Evolutionary conservation across 2,113 vertebrate species (phyloP).

Genomic region (Crotalus viridis): DNA sequence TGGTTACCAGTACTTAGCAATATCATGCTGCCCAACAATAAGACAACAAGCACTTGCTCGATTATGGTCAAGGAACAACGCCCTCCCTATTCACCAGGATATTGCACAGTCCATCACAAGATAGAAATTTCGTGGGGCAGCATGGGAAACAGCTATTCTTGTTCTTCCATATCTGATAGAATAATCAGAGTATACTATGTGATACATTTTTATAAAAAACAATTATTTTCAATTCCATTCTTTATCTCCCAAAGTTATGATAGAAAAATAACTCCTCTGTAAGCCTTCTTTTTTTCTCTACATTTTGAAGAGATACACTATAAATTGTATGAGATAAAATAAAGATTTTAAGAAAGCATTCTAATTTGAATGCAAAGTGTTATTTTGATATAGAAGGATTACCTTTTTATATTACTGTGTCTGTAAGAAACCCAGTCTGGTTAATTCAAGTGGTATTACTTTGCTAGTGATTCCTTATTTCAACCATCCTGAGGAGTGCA

Average conservation of each 20-base stretch:
- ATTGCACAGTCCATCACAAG: too few relatives aligned
- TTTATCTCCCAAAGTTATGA: slow-evolving; percentile 31
- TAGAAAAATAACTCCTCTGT: slow-evolving; percentile 32
- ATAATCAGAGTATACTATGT: slow-evolving; percentile 26
- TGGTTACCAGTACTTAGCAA: too few relatives aligned
- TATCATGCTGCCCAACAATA: too few relatives aligned
- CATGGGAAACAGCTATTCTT: too few relatives aligned
- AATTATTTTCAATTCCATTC: neutral
- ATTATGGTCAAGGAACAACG: too few relatives aligned
- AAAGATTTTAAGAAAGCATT: slow-evolving; percentile 26
- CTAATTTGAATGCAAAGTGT: slow-evolving; percentile 56
- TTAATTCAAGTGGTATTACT: neutral
- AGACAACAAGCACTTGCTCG: too few relatives aligned
- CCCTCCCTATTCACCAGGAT: too few relatives aligned
- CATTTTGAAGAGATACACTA: slow-evolving; percentile 49
- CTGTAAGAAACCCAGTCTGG: slow-evolving; percentile 44
- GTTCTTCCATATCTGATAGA: neutral
- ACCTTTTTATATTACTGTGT: slow-evolving; percentile 56
- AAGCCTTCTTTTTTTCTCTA: slow-evolving; percentile 42
- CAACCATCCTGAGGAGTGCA: neutral
- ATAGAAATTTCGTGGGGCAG: too few relatives aligned
- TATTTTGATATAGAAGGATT: slow-evolving; percentile 22
- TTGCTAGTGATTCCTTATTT: neutral
- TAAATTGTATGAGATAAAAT: slow-evolving; percentile 52
- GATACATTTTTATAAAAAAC: neutral